Base-by-base conservation (phyloP, 1,140 invertebrate species). In the Eufriesea mexicana region DNA sequence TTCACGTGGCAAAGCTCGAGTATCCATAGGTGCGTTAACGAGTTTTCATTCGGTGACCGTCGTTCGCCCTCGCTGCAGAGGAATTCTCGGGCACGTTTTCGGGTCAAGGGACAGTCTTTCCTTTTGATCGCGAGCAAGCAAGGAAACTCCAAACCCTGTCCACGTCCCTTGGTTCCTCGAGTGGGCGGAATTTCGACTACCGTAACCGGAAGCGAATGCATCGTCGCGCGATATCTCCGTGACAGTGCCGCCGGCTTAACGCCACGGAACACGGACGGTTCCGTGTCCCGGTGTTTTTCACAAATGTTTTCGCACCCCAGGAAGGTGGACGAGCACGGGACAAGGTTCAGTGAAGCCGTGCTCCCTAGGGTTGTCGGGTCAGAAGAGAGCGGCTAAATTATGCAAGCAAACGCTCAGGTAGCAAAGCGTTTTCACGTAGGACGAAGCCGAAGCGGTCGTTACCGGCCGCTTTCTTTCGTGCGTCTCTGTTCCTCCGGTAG, bases 291-390 rank as follows among this genome's bases (percentile, higher is more conserved):
- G 47, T 86, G 87, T 90, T 90, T 90, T 90, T 85, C 86, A 89
- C 89, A 90, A 92, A 91, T 90, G 88, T 92, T 92, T 92, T 92
- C 90, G 87, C 90, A 86, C 86, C 83, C 64, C 68, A 12, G 35
- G 76, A 79, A 67, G 75, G 14, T 25, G 51, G 61, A 64, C 20
- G 74, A 84, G 86, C 68, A 59, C 61, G 35, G 67, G 66, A 87
- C 85, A 87, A 91, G 86, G 84, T 88, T 86, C 68, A 88, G 67
- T 59, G 66, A n/a, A 20, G 16, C 28, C 35, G 14, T 49, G n/a
- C 51, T 67, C 66, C 72, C 54, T 55, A 23, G 64, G 79, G 57
- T 28, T 23, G 55, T 54, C 47, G 51, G 64, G 59, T 28, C 8
- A 47, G 54, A 75, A 64, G 73, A 72, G 79, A 83, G 47, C 55